Evolutionary conservation across 2,797 vertebrate species (phyloP).

Genomic region (Pseudocheirus occidentalis): DNA sequence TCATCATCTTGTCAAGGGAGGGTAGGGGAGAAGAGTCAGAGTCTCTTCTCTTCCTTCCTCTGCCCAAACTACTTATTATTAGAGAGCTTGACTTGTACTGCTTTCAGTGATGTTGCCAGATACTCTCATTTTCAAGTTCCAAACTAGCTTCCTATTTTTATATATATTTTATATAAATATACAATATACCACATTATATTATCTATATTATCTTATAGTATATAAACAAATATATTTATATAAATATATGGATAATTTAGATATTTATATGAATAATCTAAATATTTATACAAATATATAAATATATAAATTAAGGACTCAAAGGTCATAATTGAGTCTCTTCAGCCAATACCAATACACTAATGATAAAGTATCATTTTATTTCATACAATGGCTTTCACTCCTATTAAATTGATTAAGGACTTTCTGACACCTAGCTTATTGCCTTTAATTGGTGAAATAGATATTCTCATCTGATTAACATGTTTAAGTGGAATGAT

Average conservation of each 20-base stretch:
- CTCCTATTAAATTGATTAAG: not conserved
- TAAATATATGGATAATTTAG: no score
- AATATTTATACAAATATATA: no score
- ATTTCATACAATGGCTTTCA: not conserved
- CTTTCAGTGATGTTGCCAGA: not conserved
- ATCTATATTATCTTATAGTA: no score
- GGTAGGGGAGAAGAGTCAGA: not conserved
- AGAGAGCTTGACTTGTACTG: not conserved
- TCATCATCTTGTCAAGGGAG: not conserved
- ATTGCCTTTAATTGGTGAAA: no score
- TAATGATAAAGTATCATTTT: not conserved
- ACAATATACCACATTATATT: no score
- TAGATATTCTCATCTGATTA: no score
- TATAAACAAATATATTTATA: no score
- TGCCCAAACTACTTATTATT: not conserved
- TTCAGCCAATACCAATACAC: not conserved
- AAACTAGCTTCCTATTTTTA: not conserved
- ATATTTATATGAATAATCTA: no score
- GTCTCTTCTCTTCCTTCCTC: not conserved
- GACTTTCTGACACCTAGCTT: not conserved
- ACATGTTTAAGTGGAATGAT: not conserved
- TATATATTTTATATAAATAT: no score
- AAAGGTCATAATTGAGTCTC: not conserved
- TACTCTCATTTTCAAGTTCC: not conserved
- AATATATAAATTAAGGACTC: not conserved